A percentile compares a stretch with the other conserved stretches of the same genome.
phyloP scores from a whole-genome alignment of 2,888 invertebrate species.

The Dinocampus coccinellae region DNA sequence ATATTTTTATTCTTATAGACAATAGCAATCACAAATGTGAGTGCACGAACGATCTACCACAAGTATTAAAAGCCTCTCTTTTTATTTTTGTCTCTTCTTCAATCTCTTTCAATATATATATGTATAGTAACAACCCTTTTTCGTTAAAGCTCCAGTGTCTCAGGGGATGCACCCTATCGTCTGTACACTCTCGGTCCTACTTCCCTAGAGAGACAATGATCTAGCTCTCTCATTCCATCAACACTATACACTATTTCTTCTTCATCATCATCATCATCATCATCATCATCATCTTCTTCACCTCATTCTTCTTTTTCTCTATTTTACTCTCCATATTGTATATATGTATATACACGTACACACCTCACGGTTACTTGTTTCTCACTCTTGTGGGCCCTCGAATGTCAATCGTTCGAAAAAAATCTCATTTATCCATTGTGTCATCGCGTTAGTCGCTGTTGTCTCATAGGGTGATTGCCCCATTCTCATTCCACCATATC shows the following conservation, averaged over 20 bases:
- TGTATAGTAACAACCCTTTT: conserved; percentile 42
- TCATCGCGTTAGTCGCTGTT: conserved; percentile 51
- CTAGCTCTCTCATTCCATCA: conserved; percentile 47
- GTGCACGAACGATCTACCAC: conserved; percentile 47
- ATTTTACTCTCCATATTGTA: conserved; percentile 34
- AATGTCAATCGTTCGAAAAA: conserved; percentile 68
- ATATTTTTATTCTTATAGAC: conserved; percentile 58
- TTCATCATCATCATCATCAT: conserved; percentile 5
- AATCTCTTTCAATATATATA: conserved; percentile 38
- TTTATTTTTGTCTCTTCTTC: conserved; percentile 63
- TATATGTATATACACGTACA: too few species aligned
- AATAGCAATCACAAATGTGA: conserved; percentile 52
- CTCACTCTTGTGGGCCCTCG: conserved; percentile 46
- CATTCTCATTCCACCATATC: conserved; percentile 6
- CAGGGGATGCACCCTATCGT: conserved; percentile 66
- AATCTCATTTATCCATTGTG: conserved; percentile 69
- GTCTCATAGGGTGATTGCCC: conserved; percentile 37
- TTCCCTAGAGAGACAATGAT: conserved; percentile 63
- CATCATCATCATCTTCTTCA: conserved; percentile 38
- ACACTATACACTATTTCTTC: conserved; percentile 12
- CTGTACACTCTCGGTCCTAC: conserved; percentile 55
- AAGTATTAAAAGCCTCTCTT: conserved; percentile 65
- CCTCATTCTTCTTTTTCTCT: conserved; percentile 34
- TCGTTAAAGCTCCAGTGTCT: conserved; percentile 42
- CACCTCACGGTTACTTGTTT: conserved; percentile 30